phyloP scores from a whole-genome alignment of 2,888 invertebrate genomes.

The Labia minor region DNA sequence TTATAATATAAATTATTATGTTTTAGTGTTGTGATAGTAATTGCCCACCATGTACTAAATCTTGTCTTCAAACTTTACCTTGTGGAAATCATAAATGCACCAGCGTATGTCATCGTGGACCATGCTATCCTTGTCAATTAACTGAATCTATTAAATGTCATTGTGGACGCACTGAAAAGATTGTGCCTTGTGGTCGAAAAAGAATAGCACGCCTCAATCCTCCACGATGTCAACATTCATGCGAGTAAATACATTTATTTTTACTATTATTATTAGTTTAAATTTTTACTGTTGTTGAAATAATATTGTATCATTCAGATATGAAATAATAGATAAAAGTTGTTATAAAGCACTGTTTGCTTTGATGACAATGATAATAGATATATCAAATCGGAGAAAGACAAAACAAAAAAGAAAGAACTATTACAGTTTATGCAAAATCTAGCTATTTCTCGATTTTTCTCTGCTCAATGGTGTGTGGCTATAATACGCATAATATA shows the following conservation, averaged over 20 bases:
- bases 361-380: too few species aligned
- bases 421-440: too few species aligned
- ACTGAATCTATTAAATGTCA: constrained; percentile 61
- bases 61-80: constrained; percentile 68
- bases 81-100: constrained; percentile 82
- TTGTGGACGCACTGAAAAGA: constrained; percentile 66
- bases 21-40: constrained; percentile 70
- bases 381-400: too few species aligned
- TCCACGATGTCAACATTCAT: constrained; percentile 62
- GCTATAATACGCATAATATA: too few species aligned
- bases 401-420: too few species aligned
- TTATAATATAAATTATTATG: too few species aligned
- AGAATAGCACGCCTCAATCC: constrained; percentile 52
- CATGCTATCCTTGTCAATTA: constrained; percentile 72
- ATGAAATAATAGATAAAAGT: too few species aligned
- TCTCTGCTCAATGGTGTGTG: too few species aligned
- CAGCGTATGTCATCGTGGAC: constrained; percentile 68
- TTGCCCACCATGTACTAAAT: constrained; percentile 73
- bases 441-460: too few species aligned
- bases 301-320: too few species aligned
- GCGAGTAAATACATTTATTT: constrained; percentile 44
- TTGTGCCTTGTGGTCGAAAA: constrained; percentile 78
- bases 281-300: too few species aligned
- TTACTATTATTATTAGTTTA: constrained; percentile 26
- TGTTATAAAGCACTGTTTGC: too few species aligned